phyloP scores from a whole-genome alignment of 2,888 invertebrate species.

The Mesoligia furuncula region DNA sequence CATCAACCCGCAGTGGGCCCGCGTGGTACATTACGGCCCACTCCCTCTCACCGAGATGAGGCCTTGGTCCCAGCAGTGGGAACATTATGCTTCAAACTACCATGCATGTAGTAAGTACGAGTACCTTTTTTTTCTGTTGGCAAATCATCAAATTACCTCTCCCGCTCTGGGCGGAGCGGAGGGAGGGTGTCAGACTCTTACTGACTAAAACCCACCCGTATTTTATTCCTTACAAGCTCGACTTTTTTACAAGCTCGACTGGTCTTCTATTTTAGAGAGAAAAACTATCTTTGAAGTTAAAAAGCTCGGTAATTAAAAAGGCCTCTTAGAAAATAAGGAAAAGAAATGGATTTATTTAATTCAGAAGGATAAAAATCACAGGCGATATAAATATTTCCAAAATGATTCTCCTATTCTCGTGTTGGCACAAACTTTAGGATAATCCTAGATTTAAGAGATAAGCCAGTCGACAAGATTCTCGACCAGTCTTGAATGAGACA shows the following conservation, averaged over 20 bases:
- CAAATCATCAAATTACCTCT: no score
- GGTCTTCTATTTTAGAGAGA: not conserved
- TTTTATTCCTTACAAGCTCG: no score
- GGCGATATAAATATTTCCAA: not conserved
- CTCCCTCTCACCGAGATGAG: no score
- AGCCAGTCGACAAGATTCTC: no score
- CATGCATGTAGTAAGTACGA: no score
- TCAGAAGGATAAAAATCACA: not conserved
- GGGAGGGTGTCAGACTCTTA: no score
- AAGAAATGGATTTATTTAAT: not conserved
- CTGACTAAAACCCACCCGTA: no score
- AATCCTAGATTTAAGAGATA: not conserved
- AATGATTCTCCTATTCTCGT: not conserved
- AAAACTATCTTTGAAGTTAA: not conserved
- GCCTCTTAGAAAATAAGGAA: not conserved
- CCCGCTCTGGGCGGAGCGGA: no score
- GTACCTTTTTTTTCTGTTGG: no score
- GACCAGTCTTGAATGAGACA: not conserved
- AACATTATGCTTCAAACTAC: not conserved
- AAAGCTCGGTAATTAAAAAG: slow-evolving; percentile 12
- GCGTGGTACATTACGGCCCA: no score
- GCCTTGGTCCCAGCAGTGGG: no score
- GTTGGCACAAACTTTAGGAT: not conserved
- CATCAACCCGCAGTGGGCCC: no score
- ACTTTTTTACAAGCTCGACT: slow-evolving; percentile 21